Evolutionary conservation across 2,797 vertebrate genomes (phyloP).

Genomic region (Eulemur coronatus): DNA sequence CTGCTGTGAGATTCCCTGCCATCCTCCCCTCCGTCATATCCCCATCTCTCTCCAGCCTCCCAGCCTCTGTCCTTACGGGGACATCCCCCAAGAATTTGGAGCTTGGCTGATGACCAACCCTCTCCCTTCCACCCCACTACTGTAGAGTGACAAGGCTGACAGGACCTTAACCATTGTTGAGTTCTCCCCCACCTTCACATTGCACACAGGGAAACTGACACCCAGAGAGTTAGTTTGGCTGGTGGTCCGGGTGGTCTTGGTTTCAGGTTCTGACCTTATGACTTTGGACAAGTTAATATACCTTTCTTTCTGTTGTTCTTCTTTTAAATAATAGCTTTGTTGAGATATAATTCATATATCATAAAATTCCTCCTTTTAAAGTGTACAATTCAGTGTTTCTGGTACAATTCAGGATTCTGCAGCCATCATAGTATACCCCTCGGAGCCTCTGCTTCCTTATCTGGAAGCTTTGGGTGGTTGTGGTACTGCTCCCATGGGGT

Average conservation of each 20-base stretch:
- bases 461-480: neutral
- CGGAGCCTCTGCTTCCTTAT: neutral
- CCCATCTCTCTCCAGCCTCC: neutral
- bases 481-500: neutral
- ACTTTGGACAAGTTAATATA: neutral
- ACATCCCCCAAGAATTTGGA: neutral
- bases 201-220: neutral
- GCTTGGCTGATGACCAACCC: neutral
- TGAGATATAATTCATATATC: neutral
- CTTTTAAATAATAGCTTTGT: neutral
- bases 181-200: neutral
- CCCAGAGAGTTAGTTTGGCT: neutral
- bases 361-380: neutral
- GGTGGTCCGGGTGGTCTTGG: neutral
- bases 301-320: neutral
- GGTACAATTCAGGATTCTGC: neutral
- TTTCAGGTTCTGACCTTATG: neutral
- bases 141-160: neutral
- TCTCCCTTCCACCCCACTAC: neutral
- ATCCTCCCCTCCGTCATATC: no score
- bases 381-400: neutral
- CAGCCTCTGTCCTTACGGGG: neutral
- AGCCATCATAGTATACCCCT: neutral
- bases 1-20: neutral
- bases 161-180: neutral